Evolutionary conservation across 2,888 invertebrate genomes (phyloP), one percentile per base, ranked within the genome.

Genomic region (Dusona sp.): DNA sequence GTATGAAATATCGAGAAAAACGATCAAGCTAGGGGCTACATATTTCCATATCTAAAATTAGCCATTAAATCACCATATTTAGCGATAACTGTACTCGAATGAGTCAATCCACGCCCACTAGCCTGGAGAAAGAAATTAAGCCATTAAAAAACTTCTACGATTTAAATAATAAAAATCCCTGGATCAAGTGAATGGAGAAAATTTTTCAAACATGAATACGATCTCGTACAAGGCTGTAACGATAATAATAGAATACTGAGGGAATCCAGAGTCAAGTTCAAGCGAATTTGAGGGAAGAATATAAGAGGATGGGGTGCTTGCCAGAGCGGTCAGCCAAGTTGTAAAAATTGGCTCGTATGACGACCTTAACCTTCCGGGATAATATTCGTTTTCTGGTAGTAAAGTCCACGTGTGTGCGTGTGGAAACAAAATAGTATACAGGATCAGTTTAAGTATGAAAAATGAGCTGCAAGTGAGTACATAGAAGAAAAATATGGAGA

Each of bases 271-370:
- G 89, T 90, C 90, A 90, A 90, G 90, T 90, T 90, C 89, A 89
- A 82, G 72, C 74, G 54, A 38, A 75, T 51, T 42, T 29, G 61
- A 25, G 25, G 19, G 25, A 73, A 54, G 61, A 61, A 83, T 65
- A 75, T 79, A 79, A n/a, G 29, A 36, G 65, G 36, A 74, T 48
- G 81, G n/a, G 57, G 22, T 80, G 77, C 87, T 85, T 91, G 91
- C 90, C 91, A 91, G 88, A 88, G 84, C 89, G 89, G 90, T 90
- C 89, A 89, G 90, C 89, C 90, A 91, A 91, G 90, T 90, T 87
- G 88, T 89, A 92, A 91, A 92, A 91, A 92, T 91, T 91, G 89
- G 83, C 86, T 87, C 74, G 77, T 87, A 88, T 87, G 83, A 83
- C 85, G 90, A 87, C 92, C 90, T 91, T 90, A 90, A 91, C 92